Conservation (phyloP, 2,113 vertebrate genomes). For the Bolborhynchus lineola region DNA sequence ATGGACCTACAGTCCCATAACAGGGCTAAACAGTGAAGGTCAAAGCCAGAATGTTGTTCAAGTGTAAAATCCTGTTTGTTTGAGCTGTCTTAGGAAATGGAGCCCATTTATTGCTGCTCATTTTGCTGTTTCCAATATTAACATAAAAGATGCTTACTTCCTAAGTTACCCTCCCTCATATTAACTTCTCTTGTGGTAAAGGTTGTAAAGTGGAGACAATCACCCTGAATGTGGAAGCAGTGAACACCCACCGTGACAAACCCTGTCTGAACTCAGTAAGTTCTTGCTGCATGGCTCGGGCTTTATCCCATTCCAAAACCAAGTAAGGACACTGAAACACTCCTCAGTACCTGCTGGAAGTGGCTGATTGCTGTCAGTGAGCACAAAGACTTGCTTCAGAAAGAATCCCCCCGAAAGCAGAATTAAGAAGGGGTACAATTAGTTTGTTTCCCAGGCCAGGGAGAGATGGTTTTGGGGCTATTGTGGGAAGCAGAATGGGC, state of each 20-base stretch:
- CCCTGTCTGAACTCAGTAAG: constrained; percentile 82
- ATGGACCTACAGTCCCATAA: accelerated
- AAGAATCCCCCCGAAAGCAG: background rate
- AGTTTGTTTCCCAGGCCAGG: background rate
- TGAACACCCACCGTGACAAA: constrained; percentile 92
- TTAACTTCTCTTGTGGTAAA: constrained; percentile 14
- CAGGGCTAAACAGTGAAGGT: background rate
- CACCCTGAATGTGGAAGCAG: constrained; percentile 89
- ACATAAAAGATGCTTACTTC: background rate
- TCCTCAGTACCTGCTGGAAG: accelerated
- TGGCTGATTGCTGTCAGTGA: background rate
- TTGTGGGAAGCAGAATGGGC: background rate
- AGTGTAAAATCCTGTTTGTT: background rate
- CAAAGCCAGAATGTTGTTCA: background rate
- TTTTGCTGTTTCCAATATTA: background rate
- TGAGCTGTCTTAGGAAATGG: background rate
- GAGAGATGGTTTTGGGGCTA: accelerated
- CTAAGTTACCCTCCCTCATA: background rate
- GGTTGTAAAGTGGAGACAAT: constrained; percentile 96
- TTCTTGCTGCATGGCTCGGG: background rate
- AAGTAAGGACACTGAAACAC: background rate
- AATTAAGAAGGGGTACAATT: background rate
- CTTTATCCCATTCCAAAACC: background rate
- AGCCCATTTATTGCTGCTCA: background rate
- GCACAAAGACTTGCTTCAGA: background rate